These are phyloP conservation scores for Silurus lanzhouensis DNA, from an alignment of 2,797 vertebrate species.

Conservation along the genomic window DNA sequence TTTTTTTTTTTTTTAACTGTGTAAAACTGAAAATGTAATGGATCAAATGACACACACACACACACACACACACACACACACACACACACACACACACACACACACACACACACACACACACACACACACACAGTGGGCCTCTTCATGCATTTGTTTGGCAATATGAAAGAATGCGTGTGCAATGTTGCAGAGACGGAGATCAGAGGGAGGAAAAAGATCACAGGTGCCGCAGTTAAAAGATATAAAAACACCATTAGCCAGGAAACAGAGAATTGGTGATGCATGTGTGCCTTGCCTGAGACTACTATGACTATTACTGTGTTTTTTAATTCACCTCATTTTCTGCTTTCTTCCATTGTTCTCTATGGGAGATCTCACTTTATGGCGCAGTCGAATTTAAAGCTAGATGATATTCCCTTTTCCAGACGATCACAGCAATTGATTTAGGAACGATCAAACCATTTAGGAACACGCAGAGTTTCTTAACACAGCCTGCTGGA, in stretches of 20 bases:
- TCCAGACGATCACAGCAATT: background rate
- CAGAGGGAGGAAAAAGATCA: slow-evolving; percentile 20
- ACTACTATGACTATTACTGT: background rate
- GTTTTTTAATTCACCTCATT: background rate
- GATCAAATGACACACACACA: background rate
- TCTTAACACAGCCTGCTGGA: background rate
- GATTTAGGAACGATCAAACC: background rate
- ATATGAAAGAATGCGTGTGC: slow-evolving; percentile 33
- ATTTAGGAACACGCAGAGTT: too few species aligned
- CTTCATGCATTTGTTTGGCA: slow-evolving; percentile 38
- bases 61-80: background rate
- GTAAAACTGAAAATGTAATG: slow-evolving; percentile 1
- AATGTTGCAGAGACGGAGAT: slow-evolving; percentile 3
- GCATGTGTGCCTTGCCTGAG: slow-evolving; percentile 10
- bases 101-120: background rate
- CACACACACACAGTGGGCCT: background rate
- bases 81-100: background rate
- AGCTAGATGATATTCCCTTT: background rate
- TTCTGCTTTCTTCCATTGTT: slow-evolving; percentile 6
- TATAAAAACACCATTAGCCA: slow-evolving; percentile 40
- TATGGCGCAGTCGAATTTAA: background rate
- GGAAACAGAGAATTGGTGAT: slow-evolving; percentile 19
- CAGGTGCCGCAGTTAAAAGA: slow-evolving; percentile 38
- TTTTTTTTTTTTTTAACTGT: too few species aligned
- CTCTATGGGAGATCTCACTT: background rate